These are phyloP conservation scores for Meghimatium bilineatum DNA, from an alignment of 2,888 invertebrate species.

Conservation along the genomic window DNA sequence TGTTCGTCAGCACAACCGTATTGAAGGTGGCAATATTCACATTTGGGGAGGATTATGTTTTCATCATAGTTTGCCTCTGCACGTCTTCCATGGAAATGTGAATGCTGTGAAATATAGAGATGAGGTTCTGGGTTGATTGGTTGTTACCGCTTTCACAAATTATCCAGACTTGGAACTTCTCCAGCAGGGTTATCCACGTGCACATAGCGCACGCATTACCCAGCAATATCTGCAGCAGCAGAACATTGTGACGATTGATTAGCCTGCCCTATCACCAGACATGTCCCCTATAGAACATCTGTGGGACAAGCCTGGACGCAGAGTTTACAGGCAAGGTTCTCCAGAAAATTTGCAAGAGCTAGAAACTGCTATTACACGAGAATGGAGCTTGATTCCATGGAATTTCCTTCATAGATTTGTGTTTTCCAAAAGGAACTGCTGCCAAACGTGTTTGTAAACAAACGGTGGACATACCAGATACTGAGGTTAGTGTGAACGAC, in stretches of 20 bases:
- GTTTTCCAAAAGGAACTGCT: not conserved
- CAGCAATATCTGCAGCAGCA: conserved; percentile 12
- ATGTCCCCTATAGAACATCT: conserved; percentile 9
- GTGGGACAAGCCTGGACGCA: not conserved
- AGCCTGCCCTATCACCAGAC: conserved; percentile 10
- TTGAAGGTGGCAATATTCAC: conserved; percentile 7
- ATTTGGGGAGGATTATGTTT: not conserved
- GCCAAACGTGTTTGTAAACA: conserved; percentile 12
- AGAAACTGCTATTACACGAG: not conserved
- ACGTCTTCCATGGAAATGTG: not conserved
- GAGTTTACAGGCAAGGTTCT: not conserved
- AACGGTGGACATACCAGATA: not conserved
- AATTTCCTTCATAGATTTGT: not conserved
- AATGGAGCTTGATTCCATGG: not conserved
- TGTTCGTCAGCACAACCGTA: conserved; percentile 1
- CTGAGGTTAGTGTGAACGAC: not conserved
- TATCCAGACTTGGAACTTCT: conserved; percentile 4
- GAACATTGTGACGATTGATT: conserved; percentile 10
- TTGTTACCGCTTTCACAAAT: not conserved
- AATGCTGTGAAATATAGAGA: not conserved
- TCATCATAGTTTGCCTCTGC: not conserved
- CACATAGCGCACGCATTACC: not conserved
- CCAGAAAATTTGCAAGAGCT: not conserved
- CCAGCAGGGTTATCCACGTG: not conserved
- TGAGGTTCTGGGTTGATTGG: not conserved